Evolutionary conservation across 2,888 invertebrate genomes (phyloP), one percentile per base, ranked within the genome.

Genomic region (Drosophila sordidapex): DNA sequence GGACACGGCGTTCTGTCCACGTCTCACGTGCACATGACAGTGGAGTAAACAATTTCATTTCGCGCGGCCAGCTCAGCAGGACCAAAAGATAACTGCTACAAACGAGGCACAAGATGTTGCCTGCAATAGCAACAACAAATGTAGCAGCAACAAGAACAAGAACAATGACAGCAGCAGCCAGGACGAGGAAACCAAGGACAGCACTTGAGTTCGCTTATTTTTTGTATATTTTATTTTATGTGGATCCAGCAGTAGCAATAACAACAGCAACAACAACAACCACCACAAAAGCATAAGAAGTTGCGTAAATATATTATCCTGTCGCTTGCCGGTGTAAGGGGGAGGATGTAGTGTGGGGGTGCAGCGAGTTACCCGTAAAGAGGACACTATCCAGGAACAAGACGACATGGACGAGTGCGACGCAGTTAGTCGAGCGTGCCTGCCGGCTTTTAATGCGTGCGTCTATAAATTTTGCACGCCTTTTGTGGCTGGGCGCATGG

Each of bases 31-130:
- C 85, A 86, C 85, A 89, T 86, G 85, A 86, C 85, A 86, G 90
- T 84, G 90, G 90, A 89, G 85, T 86, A 86, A 86, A 86, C 90
- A 86, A 86, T 89, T 86, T 87, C 90, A 86, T 86, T 86, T 86
- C 72, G 82, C 85, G 76, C 67, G 81, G 64, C 70, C 74, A 74
- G 70, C 78, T 62, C 85, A 89, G 89, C 87, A 84, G 79, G 84
- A 85, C 73, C 73, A 64, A 66, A 66, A 86, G 81, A 90, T 81
- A 89, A 77, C 90, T 79, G 87, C 90, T 80, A 90, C 87, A 90
- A 89, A 83, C 88, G 79, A 78, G 84, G 76, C 79, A 87, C 85
- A 89, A 89, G 85, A 89, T 87, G 89, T 84, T 85, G 85, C 79
- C 77, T 75, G 71, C 82, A 89, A 69, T 58, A 80, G 66, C 72